Evolutionary conservation across 2,888 invertebrate species (phyloP), one percentile per base, ranked within the genome.

Genomic region (Neria commutata): DNA sequence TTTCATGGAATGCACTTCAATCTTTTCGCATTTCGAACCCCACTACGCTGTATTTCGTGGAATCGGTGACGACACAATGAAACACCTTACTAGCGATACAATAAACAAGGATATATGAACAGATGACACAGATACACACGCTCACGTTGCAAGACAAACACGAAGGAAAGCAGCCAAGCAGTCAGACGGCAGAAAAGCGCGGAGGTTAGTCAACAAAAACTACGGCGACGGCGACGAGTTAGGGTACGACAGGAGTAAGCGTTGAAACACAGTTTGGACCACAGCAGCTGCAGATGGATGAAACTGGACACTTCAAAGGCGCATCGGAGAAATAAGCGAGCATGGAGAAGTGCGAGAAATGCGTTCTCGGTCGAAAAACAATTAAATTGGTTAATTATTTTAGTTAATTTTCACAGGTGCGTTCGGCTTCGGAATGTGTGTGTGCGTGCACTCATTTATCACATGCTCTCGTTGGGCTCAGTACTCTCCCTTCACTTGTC

Each of bases 121-220:
- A 14, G 47, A 5, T n/a, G 16, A 37, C 40, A 23, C 33, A 26
- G 11, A 11, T 34, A 33, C 24, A 53, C 42, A 19, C 33, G 46
- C 33, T 56, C 56, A 56, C 29, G 26, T 56, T 50, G 17, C 49
- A 56, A 42, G 42, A 16, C 40, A 42, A 42, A 42, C 56, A 56
- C 34, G 50, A 21, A 29, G 50, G 19, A 23, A 16, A 6, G 40
- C 40, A 16, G 40, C n/a, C 5, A 6, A 11, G 40, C n/a, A 2
- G 26, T 21, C 8, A 11, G 33, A 29, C 33, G 5, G 8, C 26
- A n/a, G n/a, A 26, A 16, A 10, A 10, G 33, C 19, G 29, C 16
- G 53, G 42, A 42, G 48, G 50, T n/a, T n/a, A n/a, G 37, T 53
- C 24, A 46, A 58, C 54, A 47, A 56, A 6, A 55, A 33, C 42